Evolutionary conservation across 2,797 vertebrate species (phyloP), one percentile per base, ranked within the genome.

Genomic region (Notolepis coatsorum): DNA sequence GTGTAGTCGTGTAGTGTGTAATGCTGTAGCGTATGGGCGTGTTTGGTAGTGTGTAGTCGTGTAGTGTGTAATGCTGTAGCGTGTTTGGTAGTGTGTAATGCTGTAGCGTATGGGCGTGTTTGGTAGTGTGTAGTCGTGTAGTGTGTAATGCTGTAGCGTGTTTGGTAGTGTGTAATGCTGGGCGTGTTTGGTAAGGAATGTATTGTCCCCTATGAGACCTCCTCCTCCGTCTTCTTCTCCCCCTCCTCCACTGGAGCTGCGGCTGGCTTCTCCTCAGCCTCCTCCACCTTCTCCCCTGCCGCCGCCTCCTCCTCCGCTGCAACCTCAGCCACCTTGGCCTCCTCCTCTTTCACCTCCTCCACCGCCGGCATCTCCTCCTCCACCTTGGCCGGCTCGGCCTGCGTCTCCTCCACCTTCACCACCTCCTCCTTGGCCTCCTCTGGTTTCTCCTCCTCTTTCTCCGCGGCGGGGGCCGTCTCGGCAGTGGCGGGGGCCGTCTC

Each of bases 141-240:
- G 33, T 18, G 46, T 77, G 68, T 61, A 50, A 46, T 47, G 25
- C 12, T 68, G 61, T 65, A 53, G 68, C 70, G 65, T 49, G 51
- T 39, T 5, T 10, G 24, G 33, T 53, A 39, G 33, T 38, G 45
- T 56, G 37, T 57, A 7, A 15, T 48, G 27, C 7, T 47, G 46
- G 42, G 33, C 35, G 63, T 65, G 68, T 60, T 28, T 30, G 33
- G 50, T 13, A 56, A 57, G 24, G 21, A 71, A 47, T 77, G 75
- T 57, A 83, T 68, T 81, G 83, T 85, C 75, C 84, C 83, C 86
- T 93, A 94, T 76, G 91, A 90, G 41, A 87, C 64, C 0, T 81
- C 85, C 65, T 84, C 89, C 18, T 82, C 82, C 23, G 63, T 82
- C 65, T 84, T 84, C 80, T 86, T 83, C 78, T 75, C 85, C 59